Evolutionary conservation across 2,888 invertebrate genomes (phyloP).

Genomic region (Cerceris rybyensis): DNA sequence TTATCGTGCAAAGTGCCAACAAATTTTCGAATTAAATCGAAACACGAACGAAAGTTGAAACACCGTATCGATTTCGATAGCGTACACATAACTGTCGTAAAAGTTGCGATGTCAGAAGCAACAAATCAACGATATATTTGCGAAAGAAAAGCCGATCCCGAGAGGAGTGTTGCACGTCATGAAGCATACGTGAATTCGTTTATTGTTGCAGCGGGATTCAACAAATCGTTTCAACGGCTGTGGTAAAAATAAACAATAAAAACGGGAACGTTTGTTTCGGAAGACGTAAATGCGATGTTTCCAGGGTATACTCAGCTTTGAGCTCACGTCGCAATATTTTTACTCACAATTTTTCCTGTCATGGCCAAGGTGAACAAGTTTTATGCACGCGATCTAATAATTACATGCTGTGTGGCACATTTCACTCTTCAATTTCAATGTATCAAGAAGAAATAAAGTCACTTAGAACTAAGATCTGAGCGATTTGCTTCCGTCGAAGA

Average conservation of each 20-base stretch:
- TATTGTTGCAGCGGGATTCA: constrained; percentile 39
- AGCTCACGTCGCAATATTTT: neutral
- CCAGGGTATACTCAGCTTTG: constrained; percentile 26
- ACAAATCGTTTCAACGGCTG: constrained; percentile 21
- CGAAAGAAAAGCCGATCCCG: constrained; percentile 9
- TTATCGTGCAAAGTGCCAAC: too few species aligned
- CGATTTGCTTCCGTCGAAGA: too few species aligned
- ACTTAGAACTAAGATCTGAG: too few species aligned
- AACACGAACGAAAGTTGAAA: too few species aligned
- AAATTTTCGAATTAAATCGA: too few species aligned
- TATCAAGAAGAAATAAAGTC: too few species aligned
- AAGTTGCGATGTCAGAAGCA: constrained; percentile 8
- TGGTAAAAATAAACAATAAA: constrained; percentile 49
- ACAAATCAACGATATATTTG: neutral
- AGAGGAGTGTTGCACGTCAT: neutral
- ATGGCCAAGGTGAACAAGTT: neutral
- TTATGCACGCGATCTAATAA: neutral
- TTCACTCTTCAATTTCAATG: too few species aligned
- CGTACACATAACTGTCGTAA: neutral
- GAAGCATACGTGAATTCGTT: constrained; percentile 38
- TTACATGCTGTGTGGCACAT: too few species aligned
- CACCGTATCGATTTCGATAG: too few species aligned
- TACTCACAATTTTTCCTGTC: neutral
- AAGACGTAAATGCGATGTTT: constrained; percentile 30
- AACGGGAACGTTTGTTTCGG: constrained; percentile 42